Evolutionary conservation across 2,888 invertebrate genomes (phyloP).

Genomic region (Papilio elwesi): DNA sequence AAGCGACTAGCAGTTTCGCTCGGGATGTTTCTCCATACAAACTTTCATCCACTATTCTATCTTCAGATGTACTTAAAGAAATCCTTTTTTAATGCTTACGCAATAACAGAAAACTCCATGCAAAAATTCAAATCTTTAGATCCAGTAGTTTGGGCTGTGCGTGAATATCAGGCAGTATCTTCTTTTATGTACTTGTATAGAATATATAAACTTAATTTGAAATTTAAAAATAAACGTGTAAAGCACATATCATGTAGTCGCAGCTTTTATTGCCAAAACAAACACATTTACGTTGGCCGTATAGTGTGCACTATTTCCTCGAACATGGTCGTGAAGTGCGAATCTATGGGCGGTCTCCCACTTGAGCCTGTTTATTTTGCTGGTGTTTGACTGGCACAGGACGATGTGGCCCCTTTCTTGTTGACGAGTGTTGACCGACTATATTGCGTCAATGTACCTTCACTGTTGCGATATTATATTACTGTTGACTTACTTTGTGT

Average conservation of each 20-base stretch:
- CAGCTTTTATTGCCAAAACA: constrained; percentile 31
- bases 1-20: too few species aligned
- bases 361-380: constrained; percentile 67
- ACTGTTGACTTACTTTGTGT: constrained; percentile 43
- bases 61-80: too few species aligned
- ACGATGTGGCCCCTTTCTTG: constrained; percentile 39
- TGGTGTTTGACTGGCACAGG: constrained; percentile 59
- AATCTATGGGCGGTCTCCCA: constrained; percentile 72
- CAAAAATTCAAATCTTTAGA: too few species aligned
- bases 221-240: neutral
- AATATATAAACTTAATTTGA: neutral
- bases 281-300: constrained; percentile 38
- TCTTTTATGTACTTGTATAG: neutral
- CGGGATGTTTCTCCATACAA: too few species aligned
- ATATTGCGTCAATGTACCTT: constrained; percentile 51
- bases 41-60: too few species aligned
- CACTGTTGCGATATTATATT: constrained; percentile 51
- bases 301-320: constrained; percentile 49
- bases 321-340: constrained; percentile 59
- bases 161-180: too few species aligned
- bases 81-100: too few species aligned
- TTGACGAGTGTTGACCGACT: constrained; percentile 51
- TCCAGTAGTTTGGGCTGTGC: too few species aligned
- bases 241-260: constrained; percentile 5
- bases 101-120: too few species aligned